phyloP scores from a whole-genome alignment of 2,888 invertebrate species.

The Drosophila paranaensis region DNA sequence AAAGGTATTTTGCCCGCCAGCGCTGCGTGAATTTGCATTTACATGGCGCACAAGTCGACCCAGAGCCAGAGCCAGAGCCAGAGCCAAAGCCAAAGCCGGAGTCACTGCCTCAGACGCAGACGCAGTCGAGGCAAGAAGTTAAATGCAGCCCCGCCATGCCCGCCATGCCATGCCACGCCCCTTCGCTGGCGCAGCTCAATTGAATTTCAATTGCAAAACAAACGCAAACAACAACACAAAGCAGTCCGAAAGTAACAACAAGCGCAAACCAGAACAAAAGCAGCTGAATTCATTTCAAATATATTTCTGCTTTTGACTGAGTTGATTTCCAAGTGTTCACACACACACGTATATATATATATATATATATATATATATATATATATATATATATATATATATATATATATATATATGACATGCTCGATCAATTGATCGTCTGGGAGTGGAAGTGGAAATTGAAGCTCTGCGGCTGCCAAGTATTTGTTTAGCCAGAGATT shows the following conservation, averaged over 20 bases:
- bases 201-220: constrained; percentile 65
- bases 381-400: constrained; percentile 8
- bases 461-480: constrained; percentile 38
- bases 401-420: constrained; percentile 29
- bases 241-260: constrained; percentile 23
- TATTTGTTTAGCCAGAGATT: constrained; percentile 49
- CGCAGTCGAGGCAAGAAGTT: constrained; percentile 32
- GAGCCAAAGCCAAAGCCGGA: neutral
- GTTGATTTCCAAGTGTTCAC: constrained; percentile 43
- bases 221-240: constrained; percentile 34
- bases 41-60: constrained; percentile 51
- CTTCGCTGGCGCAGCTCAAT: constrained; percentile 33
- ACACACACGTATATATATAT: neutral
- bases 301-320: constrained; percentile 9
- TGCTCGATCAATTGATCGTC: constrained; percentile 53
- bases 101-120: too few species aligned
- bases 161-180: constrained; percentile 19
- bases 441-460: constrained; percentile 47
- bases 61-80: constrained; percentile 25
- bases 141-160: constrained; percentile 41
- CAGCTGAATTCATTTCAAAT: constrained; percentile 62
- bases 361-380: neutral
- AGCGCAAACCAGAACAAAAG: constrained; percentile 27
- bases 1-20: constrained; percentile 58
- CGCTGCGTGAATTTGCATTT: constrained; percentile 76